Evolutionary conservation across 35 echinoderm and acorn worm species (phyloP).

Genomic region (Amphiura filiformis): DNA sequence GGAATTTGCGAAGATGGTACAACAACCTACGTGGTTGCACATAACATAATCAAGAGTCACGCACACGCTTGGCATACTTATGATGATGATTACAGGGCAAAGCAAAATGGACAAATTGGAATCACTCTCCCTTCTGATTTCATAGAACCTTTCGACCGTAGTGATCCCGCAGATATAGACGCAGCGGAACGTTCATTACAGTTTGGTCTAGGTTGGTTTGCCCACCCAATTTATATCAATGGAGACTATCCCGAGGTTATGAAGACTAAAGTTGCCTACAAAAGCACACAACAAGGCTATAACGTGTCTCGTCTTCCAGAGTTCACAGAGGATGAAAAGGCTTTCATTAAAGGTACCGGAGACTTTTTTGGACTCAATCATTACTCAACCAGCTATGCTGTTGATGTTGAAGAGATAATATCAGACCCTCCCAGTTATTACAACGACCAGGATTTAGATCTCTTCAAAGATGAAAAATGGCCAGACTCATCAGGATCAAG

Average conservation of each 20-base stretch:
- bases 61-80: too few relatives aligned
- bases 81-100: slow-evolving; percentile 18
- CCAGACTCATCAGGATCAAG: slow-evolving; percentile 61
- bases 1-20: too few relatives aligned
- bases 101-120: slow-evolving; percentile 67
- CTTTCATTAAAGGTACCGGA: too few relatives aligned
- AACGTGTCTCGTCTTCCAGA: too few relatives aligned
- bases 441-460: slow-evolving; percentile 41
- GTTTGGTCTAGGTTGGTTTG: slow-evolving; percentile 69
- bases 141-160: slow-evolving; percentile 47
- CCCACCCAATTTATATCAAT: too few relatives aligned
- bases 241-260: slow-evolving; percentile 85
- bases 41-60: too few relatives aligned
- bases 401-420: slow-evolving; percentile 7
- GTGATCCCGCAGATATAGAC: slow-evolving; percentile 35
- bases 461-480: slow-evolving; percentile 57
- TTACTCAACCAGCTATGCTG: slow-evolving; percentile 68
- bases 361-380: too few relatives aligned
- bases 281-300: slow-evolving; percentile 66
- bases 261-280: slow-evolving; percentile 58
- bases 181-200: slow-evolving; percentile 65
- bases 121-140: slow-evolving; percentile 84
- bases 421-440: slow-evolving; percentile 42
- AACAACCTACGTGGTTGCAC: too few relatives aligned
- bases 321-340: too few relatives aligned